Conservation (phyloP, 2,113 vertebrate species). For the Mustela lutreola region DNA sequence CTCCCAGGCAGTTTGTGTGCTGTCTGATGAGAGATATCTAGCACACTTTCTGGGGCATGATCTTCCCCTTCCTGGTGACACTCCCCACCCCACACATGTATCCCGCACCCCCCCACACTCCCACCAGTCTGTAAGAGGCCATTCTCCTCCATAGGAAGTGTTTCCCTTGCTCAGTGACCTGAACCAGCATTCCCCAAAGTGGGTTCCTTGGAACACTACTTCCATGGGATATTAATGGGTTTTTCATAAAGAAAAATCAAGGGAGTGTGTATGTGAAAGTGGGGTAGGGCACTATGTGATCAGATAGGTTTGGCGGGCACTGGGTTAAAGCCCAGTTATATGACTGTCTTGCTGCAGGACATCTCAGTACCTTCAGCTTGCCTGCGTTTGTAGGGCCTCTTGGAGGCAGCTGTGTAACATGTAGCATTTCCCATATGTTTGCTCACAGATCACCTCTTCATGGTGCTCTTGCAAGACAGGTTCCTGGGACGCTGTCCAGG, state of each 20-base stretch:
- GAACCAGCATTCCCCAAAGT: neutral
- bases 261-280: neutral
- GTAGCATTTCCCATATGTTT: neutral
- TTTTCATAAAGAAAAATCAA: neutral
- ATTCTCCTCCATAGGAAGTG: neutral
- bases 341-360: neutral
- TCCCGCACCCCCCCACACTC: too few relatives aligned
- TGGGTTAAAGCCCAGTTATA: neutral
- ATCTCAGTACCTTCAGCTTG: neutral
- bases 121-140: neutral
- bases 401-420: neutral
- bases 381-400: fast-evolving
- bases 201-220: neutral
- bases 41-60: neutral
- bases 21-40: neutral
- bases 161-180: neutral
- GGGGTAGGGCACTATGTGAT: neutral
- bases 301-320: neutral
- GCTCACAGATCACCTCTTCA: neutral
- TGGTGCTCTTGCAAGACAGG: neutral
- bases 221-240: neutral
- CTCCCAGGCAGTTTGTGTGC: neutral
- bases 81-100: fast-evolving
- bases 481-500: neutral
- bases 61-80: neutral